Evolutionary conservation across 2,888 invertebrate species (phyloP).

Genomic region (Melieria picta): DNA sequence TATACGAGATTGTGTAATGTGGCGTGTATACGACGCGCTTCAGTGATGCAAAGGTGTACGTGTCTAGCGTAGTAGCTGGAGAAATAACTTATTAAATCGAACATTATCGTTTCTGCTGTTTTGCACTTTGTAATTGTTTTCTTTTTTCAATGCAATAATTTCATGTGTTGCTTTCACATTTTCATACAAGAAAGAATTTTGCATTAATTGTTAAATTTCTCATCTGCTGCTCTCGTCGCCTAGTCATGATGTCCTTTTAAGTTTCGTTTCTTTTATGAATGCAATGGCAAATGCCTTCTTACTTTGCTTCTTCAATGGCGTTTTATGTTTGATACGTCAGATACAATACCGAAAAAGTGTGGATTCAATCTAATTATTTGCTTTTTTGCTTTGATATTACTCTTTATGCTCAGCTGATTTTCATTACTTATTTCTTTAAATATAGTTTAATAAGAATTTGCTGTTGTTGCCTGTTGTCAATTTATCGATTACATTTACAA

Average conservation of each 20-base stretch:
- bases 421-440: slow-evolving; percentile 32
- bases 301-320: too few species aligned
- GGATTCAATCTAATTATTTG: background rate
- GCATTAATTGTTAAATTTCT: too few species aligned
- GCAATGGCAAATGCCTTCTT: background rate
- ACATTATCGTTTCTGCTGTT: too few species aligned
- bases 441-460: slow-evolving; percentile 62
- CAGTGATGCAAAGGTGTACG: too few species aligned
- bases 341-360: slow-evolving; percentile 4
- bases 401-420: background rate
- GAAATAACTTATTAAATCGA: too few species aligned
- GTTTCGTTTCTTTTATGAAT: slow-evolving; percentile 17
- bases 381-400: background rate
- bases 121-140: too few species aligned
- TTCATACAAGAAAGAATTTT: too few species aligned
- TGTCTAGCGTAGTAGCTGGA: too few species aligned
- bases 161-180: too few species aligned
- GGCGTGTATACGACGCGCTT: too few species aligned
- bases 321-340: background rate
- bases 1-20: too few species aligned
- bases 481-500: slow-evolving; percentile 11
- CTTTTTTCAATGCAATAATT: too few species aligned
- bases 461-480: slow-evolving; percentile 56
- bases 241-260: slow-evolving; percentile 9
- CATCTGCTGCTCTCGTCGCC: slow-evolving; percentile 8